Conservation (phyloP, 2,113 vertebrate genomes). For the Stigmatopora nigra region DNA sequence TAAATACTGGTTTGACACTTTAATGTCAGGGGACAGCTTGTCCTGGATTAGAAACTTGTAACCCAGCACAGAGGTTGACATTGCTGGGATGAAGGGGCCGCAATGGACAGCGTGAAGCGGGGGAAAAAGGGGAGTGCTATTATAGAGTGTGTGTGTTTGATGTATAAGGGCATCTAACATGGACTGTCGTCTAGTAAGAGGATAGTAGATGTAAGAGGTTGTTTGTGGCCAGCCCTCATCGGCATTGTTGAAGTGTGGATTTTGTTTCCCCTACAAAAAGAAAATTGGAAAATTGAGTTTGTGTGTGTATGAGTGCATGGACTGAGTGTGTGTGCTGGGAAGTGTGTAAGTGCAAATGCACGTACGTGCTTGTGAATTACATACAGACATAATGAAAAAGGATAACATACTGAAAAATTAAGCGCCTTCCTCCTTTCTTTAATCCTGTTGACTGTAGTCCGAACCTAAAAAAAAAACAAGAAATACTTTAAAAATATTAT, state of each 20-base stretch:
- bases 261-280: conserved; percentile 20
- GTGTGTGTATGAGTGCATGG: neutral
- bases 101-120: conserved; percentile 29
- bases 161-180: conserved; percentile 65
- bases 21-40: conserved; percentile 90
- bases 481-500: conserved; percentile 13
- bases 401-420: conserved; percentile 70
- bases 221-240: conserved; percentile 45
- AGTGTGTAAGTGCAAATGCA: neutral
- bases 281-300: conserved; percentile 20
- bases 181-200: conserved; percentile 44
- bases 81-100: conserved; percentile 76
- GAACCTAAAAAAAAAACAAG: conserved; percentile 58
- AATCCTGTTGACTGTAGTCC: conserved; percentile 73
- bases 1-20: conserved; percentile 97
- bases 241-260: conserved; percentile 26
- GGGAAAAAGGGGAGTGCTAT: conserved; percentile 25
- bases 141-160: conserved; percentile 53
- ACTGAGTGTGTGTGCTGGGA: neutral
- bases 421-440: conserved; percentile 73
- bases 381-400: conserved; percentile 24
- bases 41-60: conserved; percentile 89
- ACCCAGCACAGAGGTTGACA: conserved; percentile 73
- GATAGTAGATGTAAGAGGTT: conserved; percentile 30
- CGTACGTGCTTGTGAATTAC: neutral